Conservation (phyloP, 2,888 invertebrate species). For the Epinotia demarniana region DNA sequence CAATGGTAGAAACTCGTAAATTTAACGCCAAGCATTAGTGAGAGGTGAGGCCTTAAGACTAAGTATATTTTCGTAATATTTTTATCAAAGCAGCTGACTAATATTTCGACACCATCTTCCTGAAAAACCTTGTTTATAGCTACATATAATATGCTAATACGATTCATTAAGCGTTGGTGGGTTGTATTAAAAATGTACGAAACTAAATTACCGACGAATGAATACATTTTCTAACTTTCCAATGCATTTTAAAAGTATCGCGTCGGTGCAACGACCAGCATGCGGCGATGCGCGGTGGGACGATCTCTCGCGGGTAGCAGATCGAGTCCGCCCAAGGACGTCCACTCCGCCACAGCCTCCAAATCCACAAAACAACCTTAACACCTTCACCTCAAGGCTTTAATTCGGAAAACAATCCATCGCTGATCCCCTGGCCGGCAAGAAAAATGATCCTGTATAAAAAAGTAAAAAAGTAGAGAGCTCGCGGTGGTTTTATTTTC, state of each 20-base stretch:
- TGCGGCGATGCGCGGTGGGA: constrained; percentile 75
- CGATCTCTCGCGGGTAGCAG: constrained; percentile 82
- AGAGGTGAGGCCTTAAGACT: constrained; percentile 66
- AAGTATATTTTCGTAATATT: constrained; percentile 52
- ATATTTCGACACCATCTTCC: constrained; percentile 17
- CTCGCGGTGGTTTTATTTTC: constrained; percentile 81
- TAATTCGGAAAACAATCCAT: constrained; percentile 55
- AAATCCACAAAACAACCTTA: constrained; percentile 59
- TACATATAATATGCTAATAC: constrained; percentile 28
- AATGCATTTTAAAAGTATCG: constrained; percentile 82
- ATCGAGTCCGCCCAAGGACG: constrained; percentile 85
- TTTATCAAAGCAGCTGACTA: constrained; percentile 35
- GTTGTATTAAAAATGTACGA: constrained; percentile 53
- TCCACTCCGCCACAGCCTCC: constrained; percentile 73
- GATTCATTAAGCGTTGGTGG: constrained; percentile 25
- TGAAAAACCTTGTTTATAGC: constrained; percentile 19
- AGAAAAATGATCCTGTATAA: constrained; percentile 85
- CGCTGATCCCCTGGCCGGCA: constrained; percentile 75
- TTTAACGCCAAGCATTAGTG: constrained; percentile 68
- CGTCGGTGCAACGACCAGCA: constrained; percentile 83
- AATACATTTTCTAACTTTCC: constrained; percentile 79
- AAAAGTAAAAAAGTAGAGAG: constrained; percentile 73
- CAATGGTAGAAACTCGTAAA: constrained; percentile 69
- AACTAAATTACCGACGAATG: constrained; percentile 51
- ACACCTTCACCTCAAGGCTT: constrained; percentile 50